These are phyloP conservation scores for Pocota personata DNA, from an alignment of 2,888 invertebrate genomes.

Conservation along the genomic window DNA sequence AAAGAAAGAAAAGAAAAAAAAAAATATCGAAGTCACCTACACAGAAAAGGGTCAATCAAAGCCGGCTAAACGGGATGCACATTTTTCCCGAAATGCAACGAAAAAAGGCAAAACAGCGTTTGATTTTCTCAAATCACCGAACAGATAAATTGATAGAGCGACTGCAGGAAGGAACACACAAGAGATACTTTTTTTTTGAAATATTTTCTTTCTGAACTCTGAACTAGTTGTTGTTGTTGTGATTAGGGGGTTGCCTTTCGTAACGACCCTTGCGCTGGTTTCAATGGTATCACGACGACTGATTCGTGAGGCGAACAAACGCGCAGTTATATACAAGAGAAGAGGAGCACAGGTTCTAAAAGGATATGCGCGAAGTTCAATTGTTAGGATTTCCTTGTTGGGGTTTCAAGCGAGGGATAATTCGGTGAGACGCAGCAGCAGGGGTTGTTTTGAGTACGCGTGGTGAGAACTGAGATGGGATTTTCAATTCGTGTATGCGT, in stretches of 20 bases:
- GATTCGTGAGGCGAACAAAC: conserved; percentile 66
- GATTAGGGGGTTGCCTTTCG: conserved; percentile 53
- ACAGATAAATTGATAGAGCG: conserved; percentile 28
- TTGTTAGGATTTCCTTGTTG: conserved; percentile 68
- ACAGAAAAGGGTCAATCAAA: conserved; percentile 47
- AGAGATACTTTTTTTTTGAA: conserved; percentile 44
- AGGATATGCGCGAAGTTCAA: conserved; percentile 73
- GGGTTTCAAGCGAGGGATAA: conserved; percentile 15
- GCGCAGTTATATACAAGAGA: conserved; percentile 72
- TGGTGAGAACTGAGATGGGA: conserved; percentile 63
- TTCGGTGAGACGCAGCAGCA: conserved; percentile 27
- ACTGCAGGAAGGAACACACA: not conserved
- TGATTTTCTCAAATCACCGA: conserved; percentile 45
- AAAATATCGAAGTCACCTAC: conserved; percentile 19
- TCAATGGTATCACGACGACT: conserved; percentile 73
- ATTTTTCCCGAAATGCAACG: conserved; percentile 41
- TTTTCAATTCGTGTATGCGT: conserved; percentile 51
- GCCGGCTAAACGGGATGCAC: conserved; percentile 47
- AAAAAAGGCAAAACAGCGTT: conserved; percentile 18
- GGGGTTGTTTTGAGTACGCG: conserved; percentile 65
- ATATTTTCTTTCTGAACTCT: conserved; percentile 37
- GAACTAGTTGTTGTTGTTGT: conserved; percentile 64
- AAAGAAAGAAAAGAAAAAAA: not conserved
- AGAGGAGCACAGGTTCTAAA: conserved; percentile 47
- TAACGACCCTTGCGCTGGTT: conserved; percentile 66